These are phyloP conservation scores for Macroglossus sobrinus DNA, from an alignment of 2,113 vertebrate species.

Conservation along the genomic window DNA sequence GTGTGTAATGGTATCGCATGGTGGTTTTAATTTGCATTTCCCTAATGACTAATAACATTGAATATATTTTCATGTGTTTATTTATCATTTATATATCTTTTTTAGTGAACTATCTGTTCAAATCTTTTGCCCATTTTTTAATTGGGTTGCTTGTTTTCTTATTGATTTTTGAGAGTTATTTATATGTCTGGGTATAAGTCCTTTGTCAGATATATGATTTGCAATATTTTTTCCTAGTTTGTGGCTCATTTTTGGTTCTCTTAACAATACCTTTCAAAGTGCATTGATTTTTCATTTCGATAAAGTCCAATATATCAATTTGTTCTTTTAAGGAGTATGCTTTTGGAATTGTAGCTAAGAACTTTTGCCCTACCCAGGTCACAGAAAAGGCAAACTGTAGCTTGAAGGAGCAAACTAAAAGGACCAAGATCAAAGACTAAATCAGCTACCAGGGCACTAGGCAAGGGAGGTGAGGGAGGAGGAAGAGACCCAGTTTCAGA, in stretches of 20 bases:
- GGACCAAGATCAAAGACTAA: not conserved
- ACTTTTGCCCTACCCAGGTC: not conserved
- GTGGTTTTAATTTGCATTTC: conserved; percentile 25
- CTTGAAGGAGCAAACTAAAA: not conserved
- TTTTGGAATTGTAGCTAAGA: conserved; percentile 33
- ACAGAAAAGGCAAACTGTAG: not conserved
- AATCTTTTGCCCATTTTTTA: not conserved
- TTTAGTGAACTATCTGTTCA: not conserved
- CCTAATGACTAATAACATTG: not conserved
- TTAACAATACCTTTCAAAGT: conserved; percentile 21
- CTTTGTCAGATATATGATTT: conserved; percentile 4
- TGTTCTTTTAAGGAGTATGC: not conserved
- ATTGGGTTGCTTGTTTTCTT: not conserved
- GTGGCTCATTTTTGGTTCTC: conserved; percentile 8
- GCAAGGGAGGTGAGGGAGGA: not conserved
- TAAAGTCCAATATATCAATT: not conserved
- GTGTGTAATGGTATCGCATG: not conserved
- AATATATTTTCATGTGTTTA: not conserved
- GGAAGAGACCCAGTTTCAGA: not conserved
- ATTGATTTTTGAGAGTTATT: not conserved
- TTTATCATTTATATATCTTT: not conserved
- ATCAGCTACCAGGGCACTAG: not conserved
- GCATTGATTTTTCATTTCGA: conserved; percentile 27
- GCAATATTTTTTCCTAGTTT: not conserved
- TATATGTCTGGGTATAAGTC: not conserved